Base-by-base conservation (phyloP, 1,140 invertebrate species). In the Caerostris extrusa region DNA sequence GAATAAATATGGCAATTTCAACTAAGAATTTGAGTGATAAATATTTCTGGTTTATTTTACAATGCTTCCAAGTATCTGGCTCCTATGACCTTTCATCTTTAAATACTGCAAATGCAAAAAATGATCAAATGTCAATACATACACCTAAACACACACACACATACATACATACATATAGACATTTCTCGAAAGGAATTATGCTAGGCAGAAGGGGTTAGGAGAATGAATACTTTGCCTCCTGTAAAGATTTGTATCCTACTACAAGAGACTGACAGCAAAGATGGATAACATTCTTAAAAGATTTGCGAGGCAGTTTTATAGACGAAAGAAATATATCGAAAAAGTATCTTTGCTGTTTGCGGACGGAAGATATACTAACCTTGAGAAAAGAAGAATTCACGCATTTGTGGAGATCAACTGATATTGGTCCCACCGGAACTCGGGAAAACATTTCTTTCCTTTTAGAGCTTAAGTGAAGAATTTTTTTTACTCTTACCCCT, bases 231-330 rank as follows among this genome's bases (percentile, higher is more conserved):
- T 53, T 64, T 17, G 58, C 61, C 53, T 89, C 14, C 90, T 53
- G 14, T 6, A 14, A 55, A 81, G 90, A 91, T 91, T 91, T 91
- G 90, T 82, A 91, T 82, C 71, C 85, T 58, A 71, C 56, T 50
- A 8, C 55, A 58, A 85, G 71, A 92, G 55, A 85, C 90, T 92
- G 90, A 92, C 90, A 92, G 17, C 60, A 56, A 69, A 92, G 90
- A 92, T 92, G 90, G 90, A 92, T 92, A 85, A 92, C 90, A 92
- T 85, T 85, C 90, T 92, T 92, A 92, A 92, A 85, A 92, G 90
- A 92, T 92, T 92, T 92, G 90, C 67, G 90, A 67, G 82, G 82
- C 81, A 85, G 77, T 92, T 92, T 92, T 92, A 34, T 57, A 92
- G 60, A 53, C 8, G 58, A 57, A 14, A 55, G 81, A 92, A 85